Base-by-base conservation (phyloP, 2,888 invertebrate species). In the Ecliptopera silaceata region DNA sequence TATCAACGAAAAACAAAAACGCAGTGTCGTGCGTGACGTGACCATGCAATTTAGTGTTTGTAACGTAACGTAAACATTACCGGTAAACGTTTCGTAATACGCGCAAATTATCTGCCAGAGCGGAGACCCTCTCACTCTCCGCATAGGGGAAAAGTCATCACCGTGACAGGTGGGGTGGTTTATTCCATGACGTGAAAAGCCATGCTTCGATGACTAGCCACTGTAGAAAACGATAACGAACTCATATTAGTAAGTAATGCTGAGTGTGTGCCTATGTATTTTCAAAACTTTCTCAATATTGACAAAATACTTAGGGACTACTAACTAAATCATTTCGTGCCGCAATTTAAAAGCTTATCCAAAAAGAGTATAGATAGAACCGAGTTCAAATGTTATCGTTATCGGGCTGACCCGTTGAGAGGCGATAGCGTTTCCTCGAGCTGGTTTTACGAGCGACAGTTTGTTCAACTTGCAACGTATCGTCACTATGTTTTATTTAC, bases 91-190 rank as follows among this genome's bases (percentile, higher is more conserved):
- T 69, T 70, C 65, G 68, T 70, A 73, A 72, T 58, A 59, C 60
- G 59, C 43, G 59, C 57, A 57, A 61, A 59, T 66, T 66, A 58
- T 53, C 43, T 49, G 50, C 58, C 31, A 38, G 55, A 56, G 56
- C 61, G 50, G 45, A 63, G 51, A 59, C 63, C 66, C 59, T 61
- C 63, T 44, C 57, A 46, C 59, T 62, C 51, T 47, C 49, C 45
- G 34, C 51, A 43, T 54, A 48, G 56, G 60, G 62, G 59, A 46
- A 64, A 64, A 83, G 68, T 68, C 84, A 86, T 69, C 80, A 89
- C 85, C 88, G 88, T 89, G 79, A 89, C 90, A 84, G 80, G 82
- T 85, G 77, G 89, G 89, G 90, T 89, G 85, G 84, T 81, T 83
- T 86, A 88, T 84, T 86, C 80, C 81, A 83, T 84, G 83, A 80